These are phyloP conservation scores for Drosophila kanekoi DNA, from an alignment of 2,888 invertebrate species.

Conservation along the genomic window DNA sequence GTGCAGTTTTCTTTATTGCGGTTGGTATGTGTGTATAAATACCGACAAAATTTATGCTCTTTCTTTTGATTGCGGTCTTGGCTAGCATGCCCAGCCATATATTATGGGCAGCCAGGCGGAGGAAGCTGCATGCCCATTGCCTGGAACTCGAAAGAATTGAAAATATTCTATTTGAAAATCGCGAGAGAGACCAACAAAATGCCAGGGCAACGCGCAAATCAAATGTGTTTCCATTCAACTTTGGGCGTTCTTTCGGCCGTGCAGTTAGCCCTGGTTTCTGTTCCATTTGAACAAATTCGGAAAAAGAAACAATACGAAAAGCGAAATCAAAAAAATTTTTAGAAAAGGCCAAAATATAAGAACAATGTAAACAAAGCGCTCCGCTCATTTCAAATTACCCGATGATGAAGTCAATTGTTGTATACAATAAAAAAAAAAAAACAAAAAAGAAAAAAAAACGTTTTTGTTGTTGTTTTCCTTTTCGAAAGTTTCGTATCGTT, in stretches of 20 bases:
- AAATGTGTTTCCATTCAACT: not conserved
- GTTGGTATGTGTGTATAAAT: slow-evolving; percentile 2
- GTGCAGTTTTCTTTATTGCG: not conserved
- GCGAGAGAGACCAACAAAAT: slow-evolving; percentile 11
- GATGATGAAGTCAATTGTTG: slow-evolving; percentile 81
- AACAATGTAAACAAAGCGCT: slow-evolving; percentile 81
- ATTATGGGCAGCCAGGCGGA: slow-evolving; percentile 40
- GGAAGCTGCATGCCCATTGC: slow-evolving; percentile 32
- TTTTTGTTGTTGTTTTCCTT: slow-evolving; percentile 44
- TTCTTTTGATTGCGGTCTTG: slow-evolving; percentile 3
- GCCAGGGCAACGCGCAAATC: slow-evolving; percentile 21
- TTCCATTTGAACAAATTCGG: slow-evolving; percentile 53
- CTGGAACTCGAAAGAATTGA: slow-evolving; percentile 23
- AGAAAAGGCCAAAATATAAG: slow-evolving; percentile 53
- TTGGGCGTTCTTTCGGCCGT: not conserved
- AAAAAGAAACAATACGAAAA: slow-evolving; percentile 55
- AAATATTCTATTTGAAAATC: slow-evolving; percentile 15
- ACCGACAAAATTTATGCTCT: slow-evolving; percentile 14
- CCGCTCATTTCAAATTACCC: slow-evolving; percentile 79
- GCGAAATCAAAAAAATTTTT: slow-evolving; percentile 26
- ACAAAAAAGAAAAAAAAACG: slow-evolving; percentile 41
- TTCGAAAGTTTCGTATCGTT: slow-evolving; percentile 47
- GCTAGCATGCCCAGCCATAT: slow-evolving; percentile 5
- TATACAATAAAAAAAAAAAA: slow-evolving; percentile 70
- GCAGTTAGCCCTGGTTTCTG: slow-evolving; percentile 40